Evolutionary conservation across 2,113 vertebrate species (phyloP).

Genomic region (Clarias gariepinus): DNA sequence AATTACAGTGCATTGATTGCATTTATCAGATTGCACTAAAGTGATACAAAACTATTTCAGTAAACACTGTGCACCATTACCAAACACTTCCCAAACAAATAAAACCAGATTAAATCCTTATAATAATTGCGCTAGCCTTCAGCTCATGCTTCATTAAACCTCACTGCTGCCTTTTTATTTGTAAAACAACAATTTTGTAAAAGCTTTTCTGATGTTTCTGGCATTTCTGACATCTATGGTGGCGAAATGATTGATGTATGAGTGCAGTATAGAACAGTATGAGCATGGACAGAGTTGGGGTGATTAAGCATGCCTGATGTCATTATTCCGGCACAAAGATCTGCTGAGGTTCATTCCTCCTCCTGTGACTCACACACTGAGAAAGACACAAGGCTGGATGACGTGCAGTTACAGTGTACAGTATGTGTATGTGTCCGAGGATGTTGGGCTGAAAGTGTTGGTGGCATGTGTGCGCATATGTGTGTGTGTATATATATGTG

Average conservation of each 20-base stretch:
- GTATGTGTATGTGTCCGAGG: neutral
- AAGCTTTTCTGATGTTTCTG: slow-evolving; percentile 37
- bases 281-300: slow-evolving; percentile 59
- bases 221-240: slow-evolving; percentile 54
- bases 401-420: slow-evolving; percentile 8
- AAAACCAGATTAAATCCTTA: slow-evolving; percentile 4
- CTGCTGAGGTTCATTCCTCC: slow-evolving; percentile 5
- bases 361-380: slow-evolving; percentile 75
- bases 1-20: neutral
- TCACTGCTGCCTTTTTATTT: slow-evolving; percentile 52
- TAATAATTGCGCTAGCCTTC: neutral
- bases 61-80: slow-evolving; percentile 31
- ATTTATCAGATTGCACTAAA: slow-evolving; percentile 13
- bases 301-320: slow-evolving; percentile 84
- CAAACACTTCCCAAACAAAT: slow-evolving; percentile 17
- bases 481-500: too few relatives aligned
- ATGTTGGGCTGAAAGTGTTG: neutral
- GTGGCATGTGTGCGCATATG: slow-evolving; percentile 28
- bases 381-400: slow-evolving; percentile 35
- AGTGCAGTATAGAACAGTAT: slow-evolving; percentile 62
- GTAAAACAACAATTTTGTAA: slow-evolving; percentile 58
- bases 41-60: neutral
- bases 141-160: slow-evolving; percentile 31
- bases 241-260: slow-evolving; percentile 69
- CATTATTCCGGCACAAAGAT: slow-evolving; percentile 84